These are phyloP conservation scores for Stratiolaelaps scimitus DNA, from an alignment of 1,140 invertebrate genomes.

Conservation along the genomic window DNA sequence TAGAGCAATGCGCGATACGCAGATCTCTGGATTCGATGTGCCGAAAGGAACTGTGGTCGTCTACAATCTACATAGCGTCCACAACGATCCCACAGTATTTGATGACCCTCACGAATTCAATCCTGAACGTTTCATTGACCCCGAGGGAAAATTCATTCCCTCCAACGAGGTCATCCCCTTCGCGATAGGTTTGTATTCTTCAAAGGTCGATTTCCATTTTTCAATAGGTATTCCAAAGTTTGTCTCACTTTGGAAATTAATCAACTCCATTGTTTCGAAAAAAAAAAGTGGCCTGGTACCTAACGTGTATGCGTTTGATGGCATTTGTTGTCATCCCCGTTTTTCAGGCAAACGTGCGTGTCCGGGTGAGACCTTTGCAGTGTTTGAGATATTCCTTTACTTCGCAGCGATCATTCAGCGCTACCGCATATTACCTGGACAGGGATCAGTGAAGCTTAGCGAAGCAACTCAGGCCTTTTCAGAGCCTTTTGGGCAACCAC, in stretches of 20 bases:
- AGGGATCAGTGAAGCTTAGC: neutral
- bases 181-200: constrained; percentile 33
- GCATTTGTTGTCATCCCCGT: neutral
- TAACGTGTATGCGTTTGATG: too few species aligned
- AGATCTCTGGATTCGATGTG: constrained; percentile 37
- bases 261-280: too few species aligned
- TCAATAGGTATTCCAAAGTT: too few species aligned
- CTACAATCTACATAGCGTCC: constrained; percentile 52
- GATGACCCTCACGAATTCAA: constrained; percentile 55
- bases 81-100: constrained; percentile 55
- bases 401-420: constrained; percentile 38
- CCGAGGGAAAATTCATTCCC: constrained; percentile 37
- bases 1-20: constrained; percentile 27
- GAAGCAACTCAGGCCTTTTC: neutral
- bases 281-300: too few species aligned
- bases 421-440: neutral
- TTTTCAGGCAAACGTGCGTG: constrained; percentile 38
- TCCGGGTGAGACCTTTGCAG: constrained; percentile 43
- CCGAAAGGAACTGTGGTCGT: constrained; percentile 51
- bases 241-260: too few species aligned
- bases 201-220: too few species aligned
- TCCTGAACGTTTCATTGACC: constrained; percentile 51
- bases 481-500: neutral
- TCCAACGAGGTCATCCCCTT: constrained; percentile 38
- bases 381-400: constrained; percentile 43